phyloP scores from a whole-genome alignment of 2,797 vertebrate genomes.

The Melanotaenia boesemani region DNA sequence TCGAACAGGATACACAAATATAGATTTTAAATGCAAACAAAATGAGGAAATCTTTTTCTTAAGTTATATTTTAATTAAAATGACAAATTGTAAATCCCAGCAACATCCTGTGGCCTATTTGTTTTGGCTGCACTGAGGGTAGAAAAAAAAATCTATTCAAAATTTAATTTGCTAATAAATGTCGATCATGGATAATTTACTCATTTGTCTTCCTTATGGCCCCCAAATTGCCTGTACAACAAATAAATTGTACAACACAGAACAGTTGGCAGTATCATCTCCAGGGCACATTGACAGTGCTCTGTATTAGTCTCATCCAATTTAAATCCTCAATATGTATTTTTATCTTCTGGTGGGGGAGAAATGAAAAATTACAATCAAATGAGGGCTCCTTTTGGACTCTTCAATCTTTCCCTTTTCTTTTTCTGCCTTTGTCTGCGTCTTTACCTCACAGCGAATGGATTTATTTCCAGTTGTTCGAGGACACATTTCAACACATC shows the following conservation, averaged over 20 bases:
- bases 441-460: constrained; percentile 33
- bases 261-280: constrained; percentile 53
- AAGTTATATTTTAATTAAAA: constrained; percentile 62
- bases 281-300: constrained; percentile 45
- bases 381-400: constrained; percentile 33
- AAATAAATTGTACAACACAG: constrained; percentile 60
- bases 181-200: constrained; percentile 72
- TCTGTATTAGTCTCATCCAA: constrained; percentile 53
- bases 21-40: constrained; percentile 24
- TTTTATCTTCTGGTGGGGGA: constrained; percentile 45
- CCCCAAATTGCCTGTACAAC: constrained; percentile 57
- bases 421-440: constrained; percentile 23
- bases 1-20: constrained; percentile 8
- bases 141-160: constrained; percentile 59
- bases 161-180: constrained; percentile 76
- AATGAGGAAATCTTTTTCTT: constrained; percentile 31
- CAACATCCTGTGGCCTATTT: constrained; percentile 50
- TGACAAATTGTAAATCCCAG: constrained; percentile 54
- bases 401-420: constrained; percentile 7
- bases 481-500: constrained; percentile 66
- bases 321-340: constrained; percentile 44
- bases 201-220: constrained; percentile 71
- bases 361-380: constrained; percentile 30
- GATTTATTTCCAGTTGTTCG: constrained; percentile 68
- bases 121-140: constrained; percentile 46